Percentiles rank a stretch among this genome's conserved stretches.
Evolutionary conservation across 30 jellyfish, hydroid and myxozoan species (phyloP).

Genomic region (Hydractinia echinata): DNA sequence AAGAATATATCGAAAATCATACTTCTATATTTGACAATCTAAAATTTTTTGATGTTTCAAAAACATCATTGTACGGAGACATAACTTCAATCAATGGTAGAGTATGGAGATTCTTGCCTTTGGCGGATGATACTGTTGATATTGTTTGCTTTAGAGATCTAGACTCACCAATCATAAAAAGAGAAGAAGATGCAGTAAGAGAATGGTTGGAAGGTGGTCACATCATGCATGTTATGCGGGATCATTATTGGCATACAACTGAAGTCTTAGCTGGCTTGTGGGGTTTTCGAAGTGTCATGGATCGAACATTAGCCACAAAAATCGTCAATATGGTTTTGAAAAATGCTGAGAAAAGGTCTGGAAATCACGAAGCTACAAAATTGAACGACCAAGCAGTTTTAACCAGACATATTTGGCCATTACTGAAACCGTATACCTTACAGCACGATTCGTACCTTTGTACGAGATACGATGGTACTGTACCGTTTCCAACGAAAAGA

Average conservation of each 20-base stretch:
- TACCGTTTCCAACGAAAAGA: constrained; percentile 22
- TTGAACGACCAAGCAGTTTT: constrained; percentile 3
- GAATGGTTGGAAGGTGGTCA: constrained; percentile 4
- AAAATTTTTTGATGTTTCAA: no score
- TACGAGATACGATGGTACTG: background rate
- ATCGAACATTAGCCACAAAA: background rate
- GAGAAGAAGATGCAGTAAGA: constrained; percentile 13
- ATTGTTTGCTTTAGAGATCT: constrained; percentile 15
- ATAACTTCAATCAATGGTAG: background rate
- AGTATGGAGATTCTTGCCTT: constrained; percentile 17
- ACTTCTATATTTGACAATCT: no score
- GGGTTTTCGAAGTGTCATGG: background rate
- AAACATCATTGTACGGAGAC: no score
- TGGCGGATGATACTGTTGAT: background rate
- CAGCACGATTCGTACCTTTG: constrained; percentile 19
- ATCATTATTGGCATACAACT: background rate
- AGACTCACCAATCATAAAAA: constrained; percentile 6
- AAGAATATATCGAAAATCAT: no score
- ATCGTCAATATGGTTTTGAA: background rate
- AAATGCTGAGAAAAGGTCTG: background rate
- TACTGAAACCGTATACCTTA: background rate
- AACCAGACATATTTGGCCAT: background rate
- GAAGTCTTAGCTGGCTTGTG: constrained; percentile 2
- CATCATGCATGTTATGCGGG: constrained; percentile 13
- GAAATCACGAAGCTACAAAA: background rate